phyloP scores from a whole-genome alignment of 2,113 vertebrate species.

The Furnarius figulus region DNA sequence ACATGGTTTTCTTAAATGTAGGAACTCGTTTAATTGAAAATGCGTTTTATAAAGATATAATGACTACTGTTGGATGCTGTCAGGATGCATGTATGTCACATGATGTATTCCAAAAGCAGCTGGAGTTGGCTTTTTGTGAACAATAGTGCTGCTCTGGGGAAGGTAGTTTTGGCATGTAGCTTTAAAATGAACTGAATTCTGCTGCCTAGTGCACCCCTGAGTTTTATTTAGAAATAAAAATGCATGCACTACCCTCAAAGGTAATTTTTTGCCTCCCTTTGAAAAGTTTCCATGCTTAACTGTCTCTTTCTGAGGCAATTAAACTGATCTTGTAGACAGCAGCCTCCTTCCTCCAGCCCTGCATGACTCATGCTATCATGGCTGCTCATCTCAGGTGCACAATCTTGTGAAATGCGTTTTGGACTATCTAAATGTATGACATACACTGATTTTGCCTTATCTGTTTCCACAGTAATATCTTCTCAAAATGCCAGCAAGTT shows the following conservation, averaged over 20 bases:
- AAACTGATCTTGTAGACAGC: neutral
- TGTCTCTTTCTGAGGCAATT: constrained; percentile 15
- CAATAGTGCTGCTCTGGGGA: neutral
- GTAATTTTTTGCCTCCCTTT: constrained; percentile 1
- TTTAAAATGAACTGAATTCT: neutral
- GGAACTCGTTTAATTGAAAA: neutral
- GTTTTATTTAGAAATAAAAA: neutral
- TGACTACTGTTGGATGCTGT: neutral
- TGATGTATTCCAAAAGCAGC: neutral
- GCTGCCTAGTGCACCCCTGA: neutral
- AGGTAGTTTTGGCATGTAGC: neutral
- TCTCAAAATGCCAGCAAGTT: neutral
- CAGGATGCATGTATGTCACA: neutral
- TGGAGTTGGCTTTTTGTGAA: neutral
- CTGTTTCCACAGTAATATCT: constrained; percentile 12
- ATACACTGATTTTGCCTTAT: constrained; percentile 53
- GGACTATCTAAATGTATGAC: constrained; percentile 28
- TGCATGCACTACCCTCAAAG: neutral
- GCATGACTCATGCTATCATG: constrained; percentile 28
- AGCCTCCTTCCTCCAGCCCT: constrained; percentile 3
- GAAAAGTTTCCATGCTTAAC: constrained; percentile 45
- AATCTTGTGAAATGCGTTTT: constrained; percentile 46
- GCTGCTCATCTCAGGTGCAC: constrained; percentile 41
- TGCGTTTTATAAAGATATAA: neutral
- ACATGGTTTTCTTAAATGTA: neutral